These are phyloP conservation scores for Epinephelus coioides DNA, from an alignment of 2,797 vertebrate species.

Conservation along the genomic window DNA sequence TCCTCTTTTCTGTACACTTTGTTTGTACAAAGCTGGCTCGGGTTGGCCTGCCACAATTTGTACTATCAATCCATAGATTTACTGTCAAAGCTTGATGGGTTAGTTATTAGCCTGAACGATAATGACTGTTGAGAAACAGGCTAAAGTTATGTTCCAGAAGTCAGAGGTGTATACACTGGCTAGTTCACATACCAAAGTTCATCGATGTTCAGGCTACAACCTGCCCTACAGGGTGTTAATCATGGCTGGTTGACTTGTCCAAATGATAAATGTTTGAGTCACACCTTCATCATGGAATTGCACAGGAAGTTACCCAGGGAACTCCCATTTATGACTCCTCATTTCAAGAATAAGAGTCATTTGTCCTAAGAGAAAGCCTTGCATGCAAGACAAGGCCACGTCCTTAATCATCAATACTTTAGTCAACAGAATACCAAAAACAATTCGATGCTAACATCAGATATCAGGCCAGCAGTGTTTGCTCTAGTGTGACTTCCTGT, in stretches of 20 bases:
- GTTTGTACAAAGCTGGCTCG: background rate
- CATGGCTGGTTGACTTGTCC: background rate
- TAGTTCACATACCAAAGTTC: too few species aligned
- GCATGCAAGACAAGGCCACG: background rate
- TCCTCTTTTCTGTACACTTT: background rate
- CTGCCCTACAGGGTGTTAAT: conserved; percentile 6
- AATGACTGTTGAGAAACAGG: background rate
- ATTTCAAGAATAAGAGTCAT: background rate
- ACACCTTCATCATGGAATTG: conserved; percentile 4
- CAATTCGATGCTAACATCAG: too few species aligned
- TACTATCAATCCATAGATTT: background rate
- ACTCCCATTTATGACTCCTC: background rate
- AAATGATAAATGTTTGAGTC: conserved; percentile 5
- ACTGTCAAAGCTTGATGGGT: too few species aligned
- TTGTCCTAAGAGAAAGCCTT: background rate
- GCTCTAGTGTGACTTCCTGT: too few species aligned
- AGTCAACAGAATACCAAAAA: background rate
- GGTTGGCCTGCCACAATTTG: background rate
- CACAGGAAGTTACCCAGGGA: background rate
- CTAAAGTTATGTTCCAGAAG: background rate
- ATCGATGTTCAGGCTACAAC: conserved; percentile 1
- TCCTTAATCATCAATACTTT: background rate
- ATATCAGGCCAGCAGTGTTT: too few species aligned
- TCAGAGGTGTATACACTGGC: conserved; percentile 1
- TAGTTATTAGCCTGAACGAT: background rate